These are phyloP conservation scores for Lophura nycthemera DNA, from an alignment of 2,113 vertebrate genomes.

Conservation along the genomic window DNA sequence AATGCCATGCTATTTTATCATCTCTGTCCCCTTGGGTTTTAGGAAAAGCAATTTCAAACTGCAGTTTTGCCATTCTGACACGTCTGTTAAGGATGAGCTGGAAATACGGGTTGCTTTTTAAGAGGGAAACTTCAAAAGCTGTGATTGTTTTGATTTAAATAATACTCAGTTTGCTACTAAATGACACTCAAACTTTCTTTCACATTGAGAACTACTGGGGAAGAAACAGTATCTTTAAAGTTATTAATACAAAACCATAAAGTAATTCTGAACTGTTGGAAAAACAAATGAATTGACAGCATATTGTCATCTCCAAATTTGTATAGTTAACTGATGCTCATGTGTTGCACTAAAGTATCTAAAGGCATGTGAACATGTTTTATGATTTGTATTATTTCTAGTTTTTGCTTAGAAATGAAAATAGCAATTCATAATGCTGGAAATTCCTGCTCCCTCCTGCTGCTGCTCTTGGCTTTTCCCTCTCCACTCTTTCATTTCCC, in stretches of 20 bases:
- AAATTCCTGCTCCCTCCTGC: neutral
- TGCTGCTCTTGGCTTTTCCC: neutral
- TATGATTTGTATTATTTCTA: neutral
- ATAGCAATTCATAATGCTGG: neutral
- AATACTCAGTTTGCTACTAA: neutral
- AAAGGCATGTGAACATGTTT: neutral
- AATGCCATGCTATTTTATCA: neutral
- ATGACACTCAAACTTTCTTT: neutral
- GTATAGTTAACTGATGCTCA: neutral
- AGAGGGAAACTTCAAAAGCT: neutral
- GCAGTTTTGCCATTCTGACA: neutral
- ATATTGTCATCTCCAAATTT: neutral
- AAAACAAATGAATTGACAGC: neutral
- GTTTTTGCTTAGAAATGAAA: neutral
- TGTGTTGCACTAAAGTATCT: neutral
- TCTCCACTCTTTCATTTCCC: neutral
- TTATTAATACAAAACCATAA: accelerated
- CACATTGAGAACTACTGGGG: neutral
- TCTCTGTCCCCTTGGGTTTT: neutral
- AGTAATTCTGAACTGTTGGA: neutral
- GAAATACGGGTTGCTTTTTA: neutral
- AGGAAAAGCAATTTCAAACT: neutral
- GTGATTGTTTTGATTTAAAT: neutral
- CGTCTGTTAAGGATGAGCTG: neutral
- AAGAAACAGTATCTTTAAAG: neutral